Conservation (phyloP, 1,140 invertebrate genomes). For the Leucophenga varia region DNA sequence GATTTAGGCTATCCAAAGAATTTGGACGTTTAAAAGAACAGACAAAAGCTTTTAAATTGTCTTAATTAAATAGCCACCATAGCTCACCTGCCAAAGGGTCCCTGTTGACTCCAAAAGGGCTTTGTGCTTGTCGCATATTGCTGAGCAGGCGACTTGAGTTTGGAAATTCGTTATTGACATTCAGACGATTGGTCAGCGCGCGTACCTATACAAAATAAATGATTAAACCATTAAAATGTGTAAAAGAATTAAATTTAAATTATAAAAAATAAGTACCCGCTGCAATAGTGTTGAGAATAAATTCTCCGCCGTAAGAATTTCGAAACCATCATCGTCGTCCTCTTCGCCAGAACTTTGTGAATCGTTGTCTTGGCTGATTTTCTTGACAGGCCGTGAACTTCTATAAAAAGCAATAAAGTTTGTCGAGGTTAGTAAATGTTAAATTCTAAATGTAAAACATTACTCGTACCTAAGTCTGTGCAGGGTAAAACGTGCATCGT, state of each 20-base stretch:
- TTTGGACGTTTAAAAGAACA: too few species aligned
- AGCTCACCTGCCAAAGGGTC: slow-evolving; percentile 51
- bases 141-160: slow-evolving; percentile 52
- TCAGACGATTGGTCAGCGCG: slow-evolving; percentile 79
- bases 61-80: too few species aligned
- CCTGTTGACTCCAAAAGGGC: slow-evolving; percentile 45
- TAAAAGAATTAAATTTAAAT: too few species aligned
- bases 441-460: too few species aligned
- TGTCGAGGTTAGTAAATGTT: too few species aligned
- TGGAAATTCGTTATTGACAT: slow-evolving; percentile 71
- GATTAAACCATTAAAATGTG: too few species aligned
- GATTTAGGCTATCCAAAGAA: too few species aligned
- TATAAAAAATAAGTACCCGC: slow-evolving; percentile 61
- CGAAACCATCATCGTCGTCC: slow-evolving; percentile 86
- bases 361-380: slow-evolving; percentile 69
- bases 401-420: slow-evolving; percentile 48
- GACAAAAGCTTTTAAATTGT: too few species aligned
- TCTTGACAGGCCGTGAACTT: slow-evolving; percentile 71
- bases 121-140: slow-evolving; percentile 50
- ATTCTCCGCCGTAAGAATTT: slow-evolving; percentile 85
- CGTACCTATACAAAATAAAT: slow-evolving; percentile 68
- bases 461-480: slow-evolving; percentile 67
- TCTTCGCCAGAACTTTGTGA: slow-evolving; percentile 85
- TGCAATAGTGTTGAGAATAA: slow-evolving; percentile 84
- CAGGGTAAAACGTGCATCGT: slow-evolving; percentile 64